Evolutionary conservation across 2,797 vertebrate genomes (phyloP), one percentile per base, ranked within the genome.

Genomic region (Muraenolepis orangiensis): DNA sequence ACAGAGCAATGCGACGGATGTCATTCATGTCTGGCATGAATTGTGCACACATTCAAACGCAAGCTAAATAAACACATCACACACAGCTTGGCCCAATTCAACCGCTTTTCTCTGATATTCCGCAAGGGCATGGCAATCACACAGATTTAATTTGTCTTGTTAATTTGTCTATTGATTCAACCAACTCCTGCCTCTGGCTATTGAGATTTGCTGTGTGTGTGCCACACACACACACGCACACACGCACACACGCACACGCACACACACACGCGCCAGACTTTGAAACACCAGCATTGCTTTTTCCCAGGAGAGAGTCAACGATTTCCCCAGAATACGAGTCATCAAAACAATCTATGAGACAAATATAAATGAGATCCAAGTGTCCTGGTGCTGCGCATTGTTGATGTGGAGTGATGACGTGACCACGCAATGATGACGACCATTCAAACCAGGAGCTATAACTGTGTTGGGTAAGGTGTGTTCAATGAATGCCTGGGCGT

Each of bases 131-230:
- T 71, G 83, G 83, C 87, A 84, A 88, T 88, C 79, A 81, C 79
- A 86, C 76, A 73, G 75, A 85, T 89, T 82, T 77, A 80, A 87
- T 84, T 86, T 86, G 80, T 84, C 82, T 84, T 82, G 83, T 87
- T 87, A 86, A 89, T 89, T 85, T 80, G 80, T 76, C 32, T 78
- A 89, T 88, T 84, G 87, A 91, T 86, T 81, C 70, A 75, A 83
- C 75, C 83, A 79, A 67, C 26, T 16, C 57, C 74, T 72, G 74
- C 85, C 75, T 76, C 78, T 81, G 81, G 84, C 86, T 75, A 29
- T 28, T 34, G 31, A 30, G 16, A 31, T 18, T 69, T 31, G 10
- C 69, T 64, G 46, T 61, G 30, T 74, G 78, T 18, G 18, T 75
- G n/a, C 0, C 6, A 12, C 23, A 64, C 61, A 64, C 61, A n/a